Percentiles rank a stretch among this genome's conserved stretches.
Evolutionary conservation across 2,888 invertebrate species (phyloP).

Genomic region (Kryphioiulus occultus): DNA sequence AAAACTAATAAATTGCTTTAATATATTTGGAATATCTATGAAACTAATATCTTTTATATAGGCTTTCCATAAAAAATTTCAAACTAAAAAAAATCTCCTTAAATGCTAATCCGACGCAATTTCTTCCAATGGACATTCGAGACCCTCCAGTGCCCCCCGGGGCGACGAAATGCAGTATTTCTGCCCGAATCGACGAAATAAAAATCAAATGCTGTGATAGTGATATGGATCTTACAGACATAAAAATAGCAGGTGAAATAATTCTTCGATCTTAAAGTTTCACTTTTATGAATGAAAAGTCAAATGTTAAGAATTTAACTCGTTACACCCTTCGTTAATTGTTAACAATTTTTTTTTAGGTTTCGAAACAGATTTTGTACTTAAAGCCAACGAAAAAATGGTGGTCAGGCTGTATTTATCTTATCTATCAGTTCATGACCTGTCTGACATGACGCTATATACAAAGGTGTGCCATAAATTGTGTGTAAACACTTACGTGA

Average conservation of each 20-base stretch:
- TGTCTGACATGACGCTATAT: slow-evolving; percentile 77
- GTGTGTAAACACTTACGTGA: background rate
- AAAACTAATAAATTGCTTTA: background rate
- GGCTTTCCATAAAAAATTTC: slow-evolving; percentile 47
- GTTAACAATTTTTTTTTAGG: slow-evolving; percentile 64
- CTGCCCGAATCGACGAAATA: slow-evolving; percentile 72
- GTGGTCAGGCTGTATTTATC: slow-evolving; percentile 75
- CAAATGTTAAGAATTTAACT: background rate
- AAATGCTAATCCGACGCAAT: slow-evolving; percentile 50
- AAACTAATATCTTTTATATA: background rate
- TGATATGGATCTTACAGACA: slow-evolving; percentile 74
- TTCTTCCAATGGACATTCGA: slow-evolving; percentile 58
- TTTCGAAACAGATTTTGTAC: slow-evolving; percentile 77
- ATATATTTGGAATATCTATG: background rate
- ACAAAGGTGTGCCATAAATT: slow-evolving; percentile 69
- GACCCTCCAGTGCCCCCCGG: slow-evolving; percentile 79
- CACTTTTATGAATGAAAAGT: too few species aligned
- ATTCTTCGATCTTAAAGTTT: too few species aligned
- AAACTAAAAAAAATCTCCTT: slow-evolving; percentile 42
- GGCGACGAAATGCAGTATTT: slow-evolving; percentile 77
- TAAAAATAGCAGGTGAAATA: slow-evolving; percentile 66
- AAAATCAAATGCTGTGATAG: slow-evolving; percentile 73
- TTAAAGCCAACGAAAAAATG: slow-evolving; percentile 79
- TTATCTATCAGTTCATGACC: slow-evolving; percentile 74
- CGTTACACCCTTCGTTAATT: too few species aligned